Percentiles rank a stretch among this genome's conserved stretches.
Conservation (phyloP, 2,113 vertebrate genomes). For the Thinocorus orbignyianus region DNA sequence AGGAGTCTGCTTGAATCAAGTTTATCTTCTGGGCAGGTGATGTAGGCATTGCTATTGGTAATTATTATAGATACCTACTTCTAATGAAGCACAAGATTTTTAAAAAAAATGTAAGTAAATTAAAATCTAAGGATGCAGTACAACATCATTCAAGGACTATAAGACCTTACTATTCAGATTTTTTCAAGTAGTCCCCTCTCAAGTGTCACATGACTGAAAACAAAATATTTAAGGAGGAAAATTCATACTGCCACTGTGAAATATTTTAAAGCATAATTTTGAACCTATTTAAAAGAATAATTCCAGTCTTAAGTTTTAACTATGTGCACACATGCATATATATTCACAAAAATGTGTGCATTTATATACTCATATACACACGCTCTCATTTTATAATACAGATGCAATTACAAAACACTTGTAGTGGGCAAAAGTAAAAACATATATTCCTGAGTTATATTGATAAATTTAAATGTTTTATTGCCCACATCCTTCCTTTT, state of each 20-base stretch:
- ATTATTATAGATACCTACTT: neutral
- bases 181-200: neutral
- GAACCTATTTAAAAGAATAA: neutral
- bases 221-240: neutral
- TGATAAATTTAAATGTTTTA: neutral
- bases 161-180: neutral
- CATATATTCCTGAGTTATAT: neutral
- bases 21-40: neutral
- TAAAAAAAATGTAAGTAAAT: neutral
- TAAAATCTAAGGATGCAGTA: neutral
- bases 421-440: neutral
- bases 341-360: neutral
- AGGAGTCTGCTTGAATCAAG: neutral
- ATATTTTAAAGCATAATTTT: neutral
- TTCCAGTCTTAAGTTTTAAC: neutral
- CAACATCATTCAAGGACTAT: neutral
- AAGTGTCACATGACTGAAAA: neutral
- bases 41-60: neutral
- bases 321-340: neutral
- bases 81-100: neutral
- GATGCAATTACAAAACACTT: neutral
- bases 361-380: neutral
- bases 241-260: neutral
- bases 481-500: neutral
- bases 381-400: neutral